Base-by-base conservation (phyloP, 2,888 invertebrate genomes). In the Dichetophora obliterata region DNA sequence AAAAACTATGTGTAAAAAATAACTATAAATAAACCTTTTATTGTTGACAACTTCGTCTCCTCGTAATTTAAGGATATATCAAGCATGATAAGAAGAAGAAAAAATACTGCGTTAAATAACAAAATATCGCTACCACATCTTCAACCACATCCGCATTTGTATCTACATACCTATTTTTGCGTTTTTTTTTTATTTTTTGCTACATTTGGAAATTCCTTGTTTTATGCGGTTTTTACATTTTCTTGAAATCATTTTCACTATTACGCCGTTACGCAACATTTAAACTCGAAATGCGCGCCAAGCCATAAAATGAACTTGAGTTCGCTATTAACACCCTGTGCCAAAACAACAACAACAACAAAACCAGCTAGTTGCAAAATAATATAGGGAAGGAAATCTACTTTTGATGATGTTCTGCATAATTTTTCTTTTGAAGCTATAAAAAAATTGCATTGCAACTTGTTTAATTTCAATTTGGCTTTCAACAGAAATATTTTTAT, bases 201-300 rank as follows among this genome's bases (percentile, higher is more conserved):
- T 76, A 31, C 48, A 34, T 19, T 31, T 61, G 37, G 63, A 22
- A 63, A 61, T 61, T 69, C 27, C 65, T 78, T 74, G 43, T 71
- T 73, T 74, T 54, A 65, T 71, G 48, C 65, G 54, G 34, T 16
- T 72, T 61, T 68, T 48, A 50, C 43, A 50, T 65, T 69, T 70
- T 59, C 31, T 76, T 79, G 78, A 81, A 79, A 75, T 65, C 72
- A 78, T 81, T 81, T 82, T 79, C 77, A 82, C 83, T 83, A 83
- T 84, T 82, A 82, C 82, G 81, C 81, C 85, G 87, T 82, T 84
- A 82, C 85, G 87, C 84, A 81, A 84, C 86, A 86, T 86, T 86
- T 87, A 83, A 79, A 81, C 82, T 82, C 76, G 82, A 83, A 86
- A 84, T 85, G 82, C 82, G 85, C 84, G 83, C 83, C 81, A 85